These are phyloP conservation scores for Pteria penguin DNA, from an alignment of 2,888 invertebrate species.

Conservation along the genomic window DNA sequence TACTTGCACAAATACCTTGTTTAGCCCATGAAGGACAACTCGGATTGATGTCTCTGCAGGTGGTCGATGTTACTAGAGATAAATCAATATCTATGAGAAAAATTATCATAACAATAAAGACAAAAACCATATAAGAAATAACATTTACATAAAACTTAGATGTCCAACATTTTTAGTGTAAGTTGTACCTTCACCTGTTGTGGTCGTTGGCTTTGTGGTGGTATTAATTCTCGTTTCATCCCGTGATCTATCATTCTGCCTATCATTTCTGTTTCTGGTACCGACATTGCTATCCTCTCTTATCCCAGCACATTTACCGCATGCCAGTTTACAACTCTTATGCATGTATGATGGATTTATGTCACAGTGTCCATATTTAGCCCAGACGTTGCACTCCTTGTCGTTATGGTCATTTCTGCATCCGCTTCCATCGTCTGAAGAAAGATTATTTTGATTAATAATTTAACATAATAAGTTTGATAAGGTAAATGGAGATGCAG, in stretches of 20 bases:
- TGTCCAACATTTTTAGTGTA: no score
- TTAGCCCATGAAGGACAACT: conserved; percentile 49
- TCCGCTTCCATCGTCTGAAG: background rate
- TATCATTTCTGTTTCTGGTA: background rate
- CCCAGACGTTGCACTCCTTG: conserved; percentile 63
- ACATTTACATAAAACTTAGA: no score
- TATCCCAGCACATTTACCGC: conserved; percentile 41
- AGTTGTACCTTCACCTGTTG: no score
- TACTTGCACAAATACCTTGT: conserved; percentile 50
- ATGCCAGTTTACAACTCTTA: conserved; percentile 53
- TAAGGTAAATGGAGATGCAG: no score
- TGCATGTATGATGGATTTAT: conserved; percentile 63
- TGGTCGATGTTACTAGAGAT: no score
- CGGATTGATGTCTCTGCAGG: conserved; percentile 26
- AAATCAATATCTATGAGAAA: no score
- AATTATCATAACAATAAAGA: background rate
- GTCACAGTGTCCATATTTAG: conserved; percentile 60
- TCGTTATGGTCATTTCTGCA: conserved; percentile 50
- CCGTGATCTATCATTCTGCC: background rate
- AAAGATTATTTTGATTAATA: no score
- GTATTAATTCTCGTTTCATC: no score
- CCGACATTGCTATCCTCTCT: background rate
- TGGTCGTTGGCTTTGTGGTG: no score
- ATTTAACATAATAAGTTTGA: no score
- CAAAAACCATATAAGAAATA: no score